Conservation (phyloP, 2,888 invertebrate genomes). For the Sericinus montela region DNA sequence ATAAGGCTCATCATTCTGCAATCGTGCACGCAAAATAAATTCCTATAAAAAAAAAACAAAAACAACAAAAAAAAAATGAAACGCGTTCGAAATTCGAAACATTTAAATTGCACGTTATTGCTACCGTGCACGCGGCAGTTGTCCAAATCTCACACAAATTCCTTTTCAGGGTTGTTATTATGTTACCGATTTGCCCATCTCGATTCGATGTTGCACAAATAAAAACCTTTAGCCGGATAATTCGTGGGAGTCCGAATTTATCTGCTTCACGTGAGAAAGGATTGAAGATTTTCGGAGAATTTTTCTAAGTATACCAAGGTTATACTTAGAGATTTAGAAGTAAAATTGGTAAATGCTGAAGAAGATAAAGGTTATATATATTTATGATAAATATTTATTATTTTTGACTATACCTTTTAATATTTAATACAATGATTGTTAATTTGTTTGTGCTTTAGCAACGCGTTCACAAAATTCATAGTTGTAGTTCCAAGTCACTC, state of each 20-base stretch:
- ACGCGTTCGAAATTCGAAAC: slow-evolving; percentile 68
- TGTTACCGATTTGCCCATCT: slow-evolving; percentile 66
- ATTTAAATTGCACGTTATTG: slow-evolving; percentile 77
- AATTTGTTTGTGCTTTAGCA: too few relatives aligned
- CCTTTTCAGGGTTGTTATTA: slow-evolving; percentile 67
- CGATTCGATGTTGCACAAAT: slow-evolving; percentile 63
- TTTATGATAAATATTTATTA: too few relatives aligned
- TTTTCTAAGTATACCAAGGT: not conserved
- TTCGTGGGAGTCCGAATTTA: slow-evolving; percentile 60
- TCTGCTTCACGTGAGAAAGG: slow-evolving; percentile 70
- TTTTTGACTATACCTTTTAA: too few relatives aligned
- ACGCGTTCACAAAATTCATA: too few relatives aligned
- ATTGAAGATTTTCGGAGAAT: slow-evolving; percentile 31
- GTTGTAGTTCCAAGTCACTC: too few relatives aligned
- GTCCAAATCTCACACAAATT: slow-evolving; percentile 59
- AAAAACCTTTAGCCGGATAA: slow-evolving; percentile 62
- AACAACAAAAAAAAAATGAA: slow-evolving; percentile 35
- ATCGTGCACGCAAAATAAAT: slow-evolving; percentile 38
- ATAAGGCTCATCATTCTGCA: slow-evolving; percentile 14
- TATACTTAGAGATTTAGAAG: not conserved
- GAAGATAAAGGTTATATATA: too few relatives aligned
- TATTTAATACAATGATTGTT: too few relatives aligned
- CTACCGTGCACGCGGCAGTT: slow-evolving; percentile 69
- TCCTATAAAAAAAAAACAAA: slow-evolving; percentile 17
- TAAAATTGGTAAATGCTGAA: not conserved